phyloP scores from a whole-genome alignment of 2,797 vertebrate genomes.

The Eutrigla gurnardus region DNA sequence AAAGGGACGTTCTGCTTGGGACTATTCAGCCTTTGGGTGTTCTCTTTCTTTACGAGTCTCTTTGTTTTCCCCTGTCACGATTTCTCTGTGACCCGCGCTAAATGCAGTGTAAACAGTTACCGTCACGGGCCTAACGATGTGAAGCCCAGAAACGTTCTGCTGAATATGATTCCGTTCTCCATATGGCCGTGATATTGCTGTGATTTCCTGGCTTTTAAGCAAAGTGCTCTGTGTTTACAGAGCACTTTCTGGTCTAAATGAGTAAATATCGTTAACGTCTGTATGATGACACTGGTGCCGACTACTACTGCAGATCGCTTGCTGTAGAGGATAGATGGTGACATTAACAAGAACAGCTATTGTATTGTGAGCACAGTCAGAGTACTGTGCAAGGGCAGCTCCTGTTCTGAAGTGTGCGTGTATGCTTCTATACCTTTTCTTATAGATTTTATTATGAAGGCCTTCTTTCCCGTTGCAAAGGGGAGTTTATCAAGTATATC shows the following conservation, averaged over 20 bases:
- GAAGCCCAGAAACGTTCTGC: slow-evolving; percentile 42
- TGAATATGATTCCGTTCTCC: slow-evolving; percentile 34
- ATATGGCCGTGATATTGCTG: slow-evolving; percentile 41
- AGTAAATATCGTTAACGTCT: slow-evolving; percentile 42
- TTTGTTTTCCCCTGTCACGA: background rate
- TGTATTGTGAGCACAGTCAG: slow-evolving; percentile 18
- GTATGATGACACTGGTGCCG: slow-evolving; percentile 5
- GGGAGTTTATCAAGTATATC: slow-evolving; percentile 22
- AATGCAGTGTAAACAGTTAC: slow-evolving; percentile 39
- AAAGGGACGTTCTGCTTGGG: slow-evolving; percentile 22
- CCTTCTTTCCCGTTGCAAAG: slow-evolving; percentile 28
- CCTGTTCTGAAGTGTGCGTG: slow-evolving; percentile 6
- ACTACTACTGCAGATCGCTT: slow-evolving; percentile 17
- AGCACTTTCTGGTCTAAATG: slow-evolving; percentile 32
- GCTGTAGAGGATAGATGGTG: slow-evolving; percentile 4
- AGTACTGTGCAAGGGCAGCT: slow-evolving; percentile 20
- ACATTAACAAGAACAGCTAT: slow-evolving; percentile 14
- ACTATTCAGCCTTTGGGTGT: slow-evolving; percentile 16
- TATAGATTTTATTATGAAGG: slow-evolving; percentile 26
- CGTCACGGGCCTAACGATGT: slow-evolving; percentile 37
- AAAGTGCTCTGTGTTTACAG: slow-evolving; percentile 48
- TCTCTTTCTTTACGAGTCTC: slow-evolving; percentile 17
- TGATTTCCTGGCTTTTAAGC: slow-evolving; percentile 44
- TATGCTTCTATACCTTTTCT: slow-evolving; percentile 3
- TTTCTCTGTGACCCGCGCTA: slow-evolving; percentile 33